These are phyloP conservation scores for Trichopoda pennipes DNA, from an alignment of 2,888 invertebrate genomes.

Conservation along the genomic window DNA sequence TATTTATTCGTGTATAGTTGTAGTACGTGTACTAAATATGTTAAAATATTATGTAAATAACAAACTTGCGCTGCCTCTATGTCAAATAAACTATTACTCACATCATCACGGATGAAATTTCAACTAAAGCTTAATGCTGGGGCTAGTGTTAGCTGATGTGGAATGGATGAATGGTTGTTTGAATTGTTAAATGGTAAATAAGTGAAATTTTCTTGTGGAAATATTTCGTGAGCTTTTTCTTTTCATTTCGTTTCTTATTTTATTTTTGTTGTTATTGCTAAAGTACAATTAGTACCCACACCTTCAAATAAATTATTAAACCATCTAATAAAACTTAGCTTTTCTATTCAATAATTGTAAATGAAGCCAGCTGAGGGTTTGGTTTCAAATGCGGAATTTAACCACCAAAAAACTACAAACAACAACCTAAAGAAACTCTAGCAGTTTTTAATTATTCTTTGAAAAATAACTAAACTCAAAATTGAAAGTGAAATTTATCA, in stretches of 20 bases:
- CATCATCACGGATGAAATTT: conserved; percentile 19
- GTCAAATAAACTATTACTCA: neutral
- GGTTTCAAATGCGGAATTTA: conserved; percentile 10
- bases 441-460: neutral
- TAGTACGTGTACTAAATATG: conserved; percentile 64
- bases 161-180: conserved; percentile 11
- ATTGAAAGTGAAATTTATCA: neutral
- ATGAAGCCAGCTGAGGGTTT: neutral
- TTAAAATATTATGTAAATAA: conserved; percentile 68
- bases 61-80: conserved; percentile 26
- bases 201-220: conserved; percentile 61
- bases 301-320: conserved; percentile 38
- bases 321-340: conserved; percentile 1
- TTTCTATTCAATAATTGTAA: conserved; percentile 24
- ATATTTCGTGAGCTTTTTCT: conserved; percentile 29
- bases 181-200: conserved; percentile 35
- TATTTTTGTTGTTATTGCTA: conserved; percentile 16
- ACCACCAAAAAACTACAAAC: neutral
- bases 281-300: conserved; percentile 53
- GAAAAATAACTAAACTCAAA: neutral
- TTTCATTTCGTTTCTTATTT: neutral
- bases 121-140: conserved; percentile 10
- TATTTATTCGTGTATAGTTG: conserved; percentile 8
- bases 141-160: conserved; percentile 5
- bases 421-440: neutral